Evolutionary conservation across 2,113 vertebrate species (phyloP).

Genomic region (Dipodomys spectabilis): DNA sequence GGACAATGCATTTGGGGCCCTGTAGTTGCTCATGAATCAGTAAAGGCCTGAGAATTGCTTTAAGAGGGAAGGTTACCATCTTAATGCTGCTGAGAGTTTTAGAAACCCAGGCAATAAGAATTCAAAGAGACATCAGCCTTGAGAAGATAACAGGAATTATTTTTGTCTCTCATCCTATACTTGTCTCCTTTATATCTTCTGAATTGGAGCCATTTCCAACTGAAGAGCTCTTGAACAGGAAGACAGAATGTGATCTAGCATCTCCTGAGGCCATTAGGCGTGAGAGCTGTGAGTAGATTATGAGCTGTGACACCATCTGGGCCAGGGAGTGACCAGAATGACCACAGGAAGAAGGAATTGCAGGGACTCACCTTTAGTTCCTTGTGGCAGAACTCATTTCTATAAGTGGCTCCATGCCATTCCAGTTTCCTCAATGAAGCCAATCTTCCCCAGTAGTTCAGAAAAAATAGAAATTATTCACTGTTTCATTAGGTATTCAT

Average conservation of each 20-base stretch:
- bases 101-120: neutral
- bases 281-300: neutral
- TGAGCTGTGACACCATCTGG: neutral
- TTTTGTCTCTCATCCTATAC: conserved; percentile 15
- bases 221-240: neutral
- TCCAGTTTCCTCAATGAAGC: neutral
- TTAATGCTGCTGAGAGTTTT: neutral
- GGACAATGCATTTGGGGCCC: neutral
- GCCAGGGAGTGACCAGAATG: neutral
- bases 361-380: neutral
- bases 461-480: neutral
- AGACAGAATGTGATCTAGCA: neutral
- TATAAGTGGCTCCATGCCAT: neutral
- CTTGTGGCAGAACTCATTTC: neutral
- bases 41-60: neutral
- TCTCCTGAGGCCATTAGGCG: neutral
- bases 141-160: neutral
- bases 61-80: neutral
- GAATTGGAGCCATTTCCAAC: neutral
- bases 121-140: neutral
- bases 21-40: neutral
- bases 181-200: neutral
- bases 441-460: neutral
- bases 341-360: neutral
- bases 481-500: neutral